Conservation (phyloP, 2,888 invertebrate species). For the Hyposoter didymator region DNA sequence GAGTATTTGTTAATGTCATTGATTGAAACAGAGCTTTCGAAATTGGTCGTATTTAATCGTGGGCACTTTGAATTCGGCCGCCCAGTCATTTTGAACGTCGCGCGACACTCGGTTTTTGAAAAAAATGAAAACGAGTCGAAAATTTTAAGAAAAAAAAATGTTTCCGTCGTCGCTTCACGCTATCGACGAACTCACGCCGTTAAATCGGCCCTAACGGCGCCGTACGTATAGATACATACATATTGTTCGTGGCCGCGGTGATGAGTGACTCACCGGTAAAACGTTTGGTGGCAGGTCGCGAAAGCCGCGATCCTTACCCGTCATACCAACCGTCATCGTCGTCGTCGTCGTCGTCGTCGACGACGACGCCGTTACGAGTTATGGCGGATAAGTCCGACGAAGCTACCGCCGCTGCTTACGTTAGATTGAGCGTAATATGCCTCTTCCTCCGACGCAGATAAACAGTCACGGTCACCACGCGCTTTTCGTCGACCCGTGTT, state of each 20-base stretch:
- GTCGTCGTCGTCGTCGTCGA: slow-evolving; percentile 39
- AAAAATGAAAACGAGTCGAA: too few species aligned
- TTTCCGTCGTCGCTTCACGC: too few species aligned
- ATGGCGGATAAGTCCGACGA: slow-evolving; percentile 69
- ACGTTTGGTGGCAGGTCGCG: slow-evolving; percentile 64
- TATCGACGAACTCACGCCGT: background rate
- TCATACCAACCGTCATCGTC: slow-evolving; percentile 34
- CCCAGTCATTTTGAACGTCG: too few species aligned
- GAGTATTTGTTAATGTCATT: too few species aligned
- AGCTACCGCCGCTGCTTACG: slow-evolving; percentile 71
- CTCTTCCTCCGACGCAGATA: slow-evolving; percentile 83
- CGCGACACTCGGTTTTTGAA: too few species aligned
- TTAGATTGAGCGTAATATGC: slow-evolving; percentile 83
- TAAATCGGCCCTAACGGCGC: background rate
- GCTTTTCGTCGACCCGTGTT: slow-evolving; percentile 63
- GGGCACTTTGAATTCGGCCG: too few species aligned
- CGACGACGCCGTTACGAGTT: slow-evolving; percentile 64
- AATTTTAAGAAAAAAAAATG: too few species aligned
- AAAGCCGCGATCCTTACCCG: slow-evolving; percentile 56
- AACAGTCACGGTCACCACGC: slow-evolving; percentile 82
- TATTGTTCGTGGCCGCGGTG: slow-evolving; percentile 5
- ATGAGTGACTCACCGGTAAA: slow-evolving; percentile 65
- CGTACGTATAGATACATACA: background rate
- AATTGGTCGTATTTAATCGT: too few species aligned
- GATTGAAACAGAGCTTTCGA: too few species aligned